Evolutionary conservation across 2,888 invertebrate genomes (phyloP).

Genomic region (Aphidoletes aphidimyza): DNA sequence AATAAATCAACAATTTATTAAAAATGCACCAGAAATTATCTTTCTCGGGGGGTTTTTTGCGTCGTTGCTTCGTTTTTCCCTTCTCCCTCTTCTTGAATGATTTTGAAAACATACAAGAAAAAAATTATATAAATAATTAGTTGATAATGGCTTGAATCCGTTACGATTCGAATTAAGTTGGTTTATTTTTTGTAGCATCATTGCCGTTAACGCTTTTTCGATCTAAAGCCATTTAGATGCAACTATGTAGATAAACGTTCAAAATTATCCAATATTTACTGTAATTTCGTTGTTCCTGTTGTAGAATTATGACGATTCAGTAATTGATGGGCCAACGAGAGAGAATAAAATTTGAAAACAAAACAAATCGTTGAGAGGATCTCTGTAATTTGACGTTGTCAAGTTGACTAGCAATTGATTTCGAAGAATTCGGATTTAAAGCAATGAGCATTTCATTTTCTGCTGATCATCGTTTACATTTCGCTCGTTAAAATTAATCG

Average conservation of each 20-base stretch:
- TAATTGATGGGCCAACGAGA: conserved; percentile 38
- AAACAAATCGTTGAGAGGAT: background rate
- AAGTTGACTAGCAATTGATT: background rate
- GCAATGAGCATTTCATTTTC: background rate
- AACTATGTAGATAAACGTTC: background rate
- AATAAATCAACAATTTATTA: too few species aligned
- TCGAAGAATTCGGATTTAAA: background rate
- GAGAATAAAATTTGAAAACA: too few species aligned
- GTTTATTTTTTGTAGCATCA: conserved; percentile 32
- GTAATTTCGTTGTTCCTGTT: background rate
- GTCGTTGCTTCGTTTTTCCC: background rate
- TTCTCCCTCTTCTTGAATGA: background rate
- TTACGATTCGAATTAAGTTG: conserved; percentile 3
- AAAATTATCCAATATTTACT: conserved; percentile 31
- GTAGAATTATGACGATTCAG: conserved; percentile 16
- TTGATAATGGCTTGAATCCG: conserved; percentile 36
- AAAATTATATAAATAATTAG: background rate
- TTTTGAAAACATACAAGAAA: background rate
- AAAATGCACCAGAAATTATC: background rate
- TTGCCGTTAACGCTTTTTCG: background rate
- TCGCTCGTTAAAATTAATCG: background rate
- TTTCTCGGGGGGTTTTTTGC: background rate
- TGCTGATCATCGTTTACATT: conserved; percentile 41
- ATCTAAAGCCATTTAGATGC: background rate
- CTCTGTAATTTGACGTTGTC: background rate